Base-by-base conservation (phyloP, 2,113 vertebrate genomes). In the Alectura lathami region DNA sequence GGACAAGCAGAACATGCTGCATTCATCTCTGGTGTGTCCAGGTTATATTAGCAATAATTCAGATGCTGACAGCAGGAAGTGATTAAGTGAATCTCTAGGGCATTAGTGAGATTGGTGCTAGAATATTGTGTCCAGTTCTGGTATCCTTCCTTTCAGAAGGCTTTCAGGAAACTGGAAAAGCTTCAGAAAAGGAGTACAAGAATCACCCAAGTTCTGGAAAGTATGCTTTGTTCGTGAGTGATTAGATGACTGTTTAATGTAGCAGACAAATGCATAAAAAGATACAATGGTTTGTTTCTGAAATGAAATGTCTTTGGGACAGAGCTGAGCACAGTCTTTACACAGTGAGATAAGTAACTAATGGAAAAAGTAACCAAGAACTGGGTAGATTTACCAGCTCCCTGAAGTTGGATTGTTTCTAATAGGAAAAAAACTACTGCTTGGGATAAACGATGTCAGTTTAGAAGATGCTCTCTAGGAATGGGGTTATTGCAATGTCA, bases 161-260 rank as follows among this genome's bases (percentile, higher is more conserved):
- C 40, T 86, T 83, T 86, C 66, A 75, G 74, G 40, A 95, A 93
- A 89, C 29, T 50, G 45, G 59, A 92, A 87, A 84, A 45, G 50
- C 53, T 87, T 89, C 89, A 73, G 48, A 82, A 94, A 89, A 94
- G 34, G 74, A 78, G 21, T 27, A 91, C 10, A 88, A 84, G 26
- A 86, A 75, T 78, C 77, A 83, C 36, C 86, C 11, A 29, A 5
- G 3, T 24, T 84, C 83, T 89, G 30, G 53, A 92, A 92, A 91
- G 91, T 20, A 50, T 34, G 79, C 38, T 84, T 75, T 54, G 75
- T 69, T 79, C 88, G 15, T 42, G 17, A 83, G 23, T 42, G 40
- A 82, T 72, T 90, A 86, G 89, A 78, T 87, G 8, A 91, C 26
- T 89, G 47, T 43, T 84, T 72, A 51, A 54, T 13, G 16, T 51